These are phyloP conservation scores for Philantomba maxwellii DNA, from an alignment of 2,113 vertebrate species.

Conservation along the genomic window DNA sequence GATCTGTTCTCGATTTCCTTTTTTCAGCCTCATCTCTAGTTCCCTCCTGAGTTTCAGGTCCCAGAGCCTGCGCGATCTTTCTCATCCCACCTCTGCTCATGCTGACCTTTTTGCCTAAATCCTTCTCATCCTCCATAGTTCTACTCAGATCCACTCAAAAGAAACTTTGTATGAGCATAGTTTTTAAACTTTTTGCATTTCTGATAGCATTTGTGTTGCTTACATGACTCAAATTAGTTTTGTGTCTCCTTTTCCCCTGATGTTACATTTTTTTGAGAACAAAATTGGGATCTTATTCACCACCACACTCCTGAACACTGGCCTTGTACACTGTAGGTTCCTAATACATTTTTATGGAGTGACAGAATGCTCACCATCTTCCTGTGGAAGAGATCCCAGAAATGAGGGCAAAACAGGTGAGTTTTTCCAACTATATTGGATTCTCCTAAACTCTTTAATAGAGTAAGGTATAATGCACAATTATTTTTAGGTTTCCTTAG, in stretches of 20 bases:
- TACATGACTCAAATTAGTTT: background rate
- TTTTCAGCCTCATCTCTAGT: background rate
- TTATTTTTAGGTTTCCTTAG: background rate
- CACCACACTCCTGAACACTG: background rate
- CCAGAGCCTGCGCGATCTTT: background rate
- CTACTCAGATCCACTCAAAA: background rate
- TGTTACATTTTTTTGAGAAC: background rate
- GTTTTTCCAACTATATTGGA: background rate
- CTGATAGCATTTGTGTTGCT: background rate
- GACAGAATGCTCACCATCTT: background rate
- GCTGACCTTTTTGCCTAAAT: background rate
- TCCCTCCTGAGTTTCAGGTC: background rate
- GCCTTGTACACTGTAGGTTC: background rate
- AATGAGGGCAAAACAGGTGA: background rate
- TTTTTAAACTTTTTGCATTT: background rate
- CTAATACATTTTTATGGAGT: background rate
- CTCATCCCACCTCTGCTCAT: background rate
- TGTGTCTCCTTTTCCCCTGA: background rate
- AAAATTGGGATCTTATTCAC: background rate
- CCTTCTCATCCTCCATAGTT: background rate
- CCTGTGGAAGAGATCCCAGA: background rate
- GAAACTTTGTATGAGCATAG: background rate
- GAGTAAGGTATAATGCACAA: background rate
- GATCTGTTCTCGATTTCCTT: background rate
- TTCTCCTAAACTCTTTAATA: background rate